These are phyloP conservation scores for Gymnocypris eckloni DNA, from an alignment of 2,797 vertebrate species.

Conservation along the genomic window DNA sequence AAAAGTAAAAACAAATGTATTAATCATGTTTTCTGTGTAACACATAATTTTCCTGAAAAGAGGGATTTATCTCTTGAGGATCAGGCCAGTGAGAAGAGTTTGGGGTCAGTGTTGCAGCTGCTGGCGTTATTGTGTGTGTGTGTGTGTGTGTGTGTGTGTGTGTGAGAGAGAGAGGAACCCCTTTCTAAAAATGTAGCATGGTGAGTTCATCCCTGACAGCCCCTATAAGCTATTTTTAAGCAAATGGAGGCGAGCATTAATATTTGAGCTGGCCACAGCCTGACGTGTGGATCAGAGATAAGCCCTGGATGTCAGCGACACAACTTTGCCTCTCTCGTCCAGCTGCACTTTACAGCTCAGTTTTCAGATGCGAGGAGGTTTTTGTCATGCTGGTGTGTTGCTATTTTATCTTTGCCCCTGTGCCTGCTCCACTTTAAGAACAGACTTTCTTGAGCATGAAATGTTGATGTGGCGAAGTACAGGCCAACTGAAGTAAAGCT, in stretches of 20 bases:
- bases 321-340: slow-evolving; percentile 3
- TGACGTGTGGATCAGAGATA: slow-evolving; percentile 38
- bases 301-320: neutral
- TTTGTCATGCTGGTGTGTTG: neutral
- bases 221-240: slow-evolving; percentile 33
- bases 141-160: neutral
- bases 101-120: neutral
- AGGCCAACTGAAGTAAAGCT: neutral
- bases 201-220: slow-evolving; percentile 24
- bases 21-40: neutral
- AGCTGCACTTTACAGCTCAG: slow-evolving; percentile 30
- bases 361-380: slow-evolving; percentile 23
- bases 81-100: neutral
- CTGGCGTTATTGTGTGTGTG: neutral
- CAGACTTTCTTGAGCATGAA: slow-evolving; percentile 20
- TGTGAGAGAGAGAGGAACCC: neutral
- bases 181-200: slow-evolving; percentile 23
- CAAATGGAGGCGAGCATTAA: slow-evolving; percentile 39
- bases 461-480: slow-evolving; percentile 3
- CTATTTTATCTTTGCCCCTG: slow-evolving; percentile 15
- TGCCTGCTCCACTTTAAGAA: slow-evolving; percentile 19
- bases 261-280: slow-evolving; percentile 44
- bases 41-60: neutral
- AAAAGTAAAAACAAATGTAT: no score
- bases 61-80: neutral